These are phyloP conservation scores for Apodemia mormo DNA, from an alignment of 2,888 invertebrate species.

Conservation along the genomic window DNA sequence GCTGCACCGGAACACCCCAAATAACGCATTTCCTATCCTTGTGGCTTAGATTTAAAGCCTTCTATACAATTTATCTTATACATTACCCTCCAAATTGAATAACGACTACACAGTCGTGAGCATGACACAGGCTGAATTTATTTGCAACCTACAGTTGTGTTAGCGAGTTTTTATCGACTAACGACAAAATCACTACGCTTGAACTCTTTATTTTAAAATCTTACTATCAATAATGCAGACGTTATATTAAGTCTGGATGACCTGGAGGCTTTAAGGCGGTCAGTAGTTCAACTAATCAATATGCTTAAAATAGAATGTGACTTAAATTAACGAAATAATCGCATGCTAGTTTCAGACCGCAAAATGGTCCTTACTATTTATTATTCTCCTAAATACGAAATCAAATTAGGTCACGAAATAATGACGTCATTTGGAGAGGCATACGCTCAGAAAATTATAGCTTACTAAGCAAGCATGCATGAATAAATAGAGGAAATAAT, in stretches of 20 bases:
- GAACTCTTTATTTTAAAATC: not conserved
- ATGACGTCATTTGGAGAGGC: not conserved
- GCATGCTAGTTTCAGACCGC: not conserved
- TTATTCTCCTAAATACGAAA: not conserved
- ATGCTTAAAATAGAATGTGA: not conserved
- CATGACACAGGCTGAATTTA: too few species aligned
- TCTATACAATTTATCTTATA: too few species aligned
- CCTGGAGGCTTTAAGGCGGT: not conserved
- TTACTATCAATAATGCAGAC: not conserved
- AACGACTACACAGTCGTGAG: too few species aligned
- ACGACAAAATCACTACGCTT: not conserved
- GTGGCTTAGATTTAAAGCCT: too few species aligned
- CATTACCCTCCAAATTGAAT: too few species aligned
- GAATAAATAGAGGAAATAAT: not conserved
- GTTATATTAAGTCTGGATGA: not conserved
- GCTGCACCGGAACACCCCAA: too few species aligned
- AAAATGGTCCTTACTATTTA: not conserved
- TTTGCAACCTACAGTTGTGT: too few species aligned
- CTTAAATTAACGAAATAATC: not conserved
- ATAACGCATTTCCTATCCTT: too few species aligned
- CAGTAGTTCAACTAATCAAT: constrained; percentile 4
- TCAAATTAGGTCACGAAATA: constrained; percentile 8
- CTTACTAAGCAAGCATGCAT: not conserved
- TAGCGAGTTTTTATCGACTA: too few species aligned
- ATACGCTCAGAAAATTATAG: not conserved